Conservation (phyloP, 2,888 invertebrate genomes). For the Polymixis flavicincta region DNA sequence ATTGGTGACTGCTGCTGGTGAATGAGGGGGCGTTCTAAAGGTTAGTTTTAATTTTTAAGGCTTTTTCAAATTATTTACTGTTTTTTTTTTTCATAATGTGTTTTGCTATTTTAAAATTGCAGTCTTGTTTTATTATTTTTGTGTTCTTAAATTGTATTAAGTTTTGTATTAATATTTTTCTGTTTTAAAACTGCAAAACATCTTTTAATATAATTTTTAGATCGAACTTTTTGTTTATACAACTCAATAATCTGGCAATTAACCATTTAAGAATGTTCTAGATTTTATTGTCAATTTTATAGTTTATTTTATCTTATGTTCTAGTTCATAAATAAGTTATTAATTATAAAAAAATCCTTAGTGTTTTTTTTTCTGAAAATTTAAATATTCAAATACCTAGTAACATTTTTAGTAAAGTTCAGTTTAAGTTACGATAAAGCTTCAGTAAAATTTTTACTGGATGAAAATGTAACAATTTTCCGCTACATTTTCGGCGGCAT, state of each 20-base stretch:
- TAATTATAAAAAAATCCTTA: neutral
- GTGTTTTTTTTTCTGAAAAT: neutral
- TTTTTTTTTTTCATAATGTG: neutral
- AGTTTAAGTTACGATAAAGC: neutral
- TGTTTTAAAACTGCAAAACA: neutral
- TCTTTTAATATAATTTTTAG: neutral
- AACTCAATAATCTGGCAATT: conserved; percentile 1
- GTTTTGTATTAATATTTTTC: neutral
- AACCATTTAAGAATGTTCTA: neutral
- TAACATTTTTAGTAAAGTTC: neutral
- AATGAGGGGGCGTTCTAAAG: conserved; percentile 72
- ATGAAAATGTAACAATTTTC: conserved; percentile 6
- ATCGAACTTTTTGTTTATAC: neutral
- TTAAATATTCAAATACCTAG: neutral
- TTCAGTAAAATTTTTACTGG: neutral
- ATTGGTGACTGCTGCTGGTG: conserved; percentile 70
- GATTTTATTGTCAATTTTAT: neutral
- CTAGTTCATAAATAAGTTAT: neutral
- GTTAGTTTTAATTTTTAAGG: conserved; percentile 71
- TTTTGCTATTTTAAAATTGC: too few relatives aligned
- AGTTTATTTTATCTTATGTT: neutral
- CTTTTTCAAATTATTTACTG: neutral
- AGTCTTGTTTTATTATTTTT: too few relatives aligned
- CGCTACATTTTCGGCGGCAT: neutral
- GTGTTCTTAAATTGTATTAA: too few relatives aligned